Base-by-base conservation (phyloP, 2,797 vertebrate genomes). In the Poeciliopsis presidionis region DNA sequence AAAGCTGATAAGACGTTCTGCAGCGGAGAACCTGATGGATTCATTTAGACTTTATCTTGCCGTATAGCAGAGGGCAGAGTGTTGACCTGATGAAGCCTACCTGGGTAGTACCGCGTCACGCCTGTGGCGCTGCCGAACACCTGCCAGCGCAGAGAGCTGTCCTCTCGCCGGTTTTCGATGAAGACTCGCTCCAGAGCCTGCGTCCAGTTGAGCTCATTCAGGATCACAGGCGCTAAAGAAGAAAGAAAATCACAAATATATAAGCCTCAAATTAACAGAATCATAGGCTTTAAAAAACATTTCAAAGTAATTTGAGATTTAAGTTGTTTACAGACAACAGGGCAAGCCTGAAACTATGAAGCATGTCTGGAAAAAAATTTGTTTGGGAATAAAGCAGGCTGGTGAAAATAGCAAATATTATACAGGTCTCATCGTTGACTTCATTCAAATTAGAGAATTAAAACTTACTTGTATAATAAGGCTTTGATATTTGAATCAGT, bases 161-260 rank as follows among this genome's bases (percentile, higher is more conserved):
- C 98, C 72, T 97, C 97, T 72, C 96, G 95, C 0, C 96, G 95
- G 92, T 99, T 99, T 87, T 98, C 97, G 0, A 98, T 97, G 90
- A 99, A 99, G 57, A 98, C 96, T 0, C 97, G 95, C 93, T 99
- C 98, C 92, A 99, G 94, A 0, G 97, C 96, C 88, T 99, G 97
- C 0, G 98, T 99, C 98, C 98, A 99, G 95, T 99, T 99, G 84
- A 99, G 92, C 92, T 99, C 98, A 0, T 99, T 99, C 41, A 99
- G 96, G 91, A 99, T 99, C 77, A 98, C 96, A 0, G 98, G 98
- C 71, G 98, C 98, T 99, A 92, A 5, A 33, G 36, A 41, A 39
- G 46, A 65, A 84, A 75, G 72, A 2, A 55, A 0, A 72, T 53
- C 75, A 67, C 14, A 36, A 6, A 71, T 70, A 70, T 3, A 18